Conservation (phyloP, 2,797 vertebrate genomes). For the Gallinago stenura region DNA sequence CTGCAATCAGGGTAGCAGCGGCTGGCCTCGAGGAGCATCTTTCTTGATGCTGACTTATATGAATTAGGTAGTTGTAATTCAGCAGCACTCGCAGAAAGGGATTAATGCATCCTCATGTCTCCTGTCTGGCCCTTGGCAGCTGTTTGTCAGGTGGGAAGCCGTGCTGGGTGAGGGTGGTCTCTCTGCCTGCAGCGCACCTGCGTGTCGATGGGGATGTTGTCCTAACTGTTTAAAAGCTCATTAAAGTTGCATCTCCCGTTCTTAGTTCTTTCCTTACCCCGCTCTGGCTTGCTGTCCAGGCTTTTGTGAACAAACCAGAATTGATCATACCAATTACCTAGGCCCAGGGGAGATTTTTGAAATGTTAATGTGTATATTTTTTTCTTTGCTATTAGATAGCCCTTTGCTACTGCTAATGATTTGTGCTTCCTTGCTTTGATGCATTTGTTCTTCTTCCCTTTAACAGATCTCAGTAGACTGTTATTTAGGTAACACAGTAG, state of each 20-base stretch:
- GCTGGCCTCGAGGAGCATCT: not conserved
- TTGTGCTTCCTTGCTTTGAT: not conserved
- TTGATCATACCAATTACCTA: slow-evolving; percentile 67
- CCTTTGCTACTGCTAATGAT: not conserved
- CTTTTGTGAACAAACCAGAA: slow-evolving; percentile 62
- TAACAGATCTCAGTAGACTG: not conserved
- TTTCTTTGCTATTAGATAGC: not conserved
- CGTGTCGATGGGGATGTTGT: not conserved
- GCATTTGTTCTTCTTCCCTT: not conserved
- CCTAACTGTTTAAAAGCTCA: slow-evolving; percentile 36
- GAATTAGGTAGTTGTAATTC: not conserved
- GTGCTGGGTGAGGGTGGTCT: not conserved
- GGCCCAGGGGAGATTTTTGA: slow-evolving; percentile 27
- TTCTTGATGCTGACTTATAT: not conserved
- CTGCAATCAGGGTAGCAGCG: not conserved
- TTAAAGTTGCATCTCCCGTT: not conserved
- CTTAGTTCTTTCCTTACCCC: not conserved
- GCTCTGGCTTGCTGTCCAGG: slow-evolving; percentile 30
- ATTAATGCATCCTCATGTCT: not conserved
- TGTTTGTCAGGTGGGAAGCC: not conserved
- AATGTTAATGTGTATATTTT: slow-evolving; percentile 18
- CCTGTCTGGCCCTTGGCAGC: not conserved
- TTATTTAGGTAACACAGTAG: not conserved
- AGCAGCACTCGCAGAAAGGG: not conserved
- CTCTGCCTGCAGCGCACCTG: not conserved